phyloP scores from a whole-genome alignment of 2,888 invertebrate species.

The Polymixis flavicincta region DNA sequence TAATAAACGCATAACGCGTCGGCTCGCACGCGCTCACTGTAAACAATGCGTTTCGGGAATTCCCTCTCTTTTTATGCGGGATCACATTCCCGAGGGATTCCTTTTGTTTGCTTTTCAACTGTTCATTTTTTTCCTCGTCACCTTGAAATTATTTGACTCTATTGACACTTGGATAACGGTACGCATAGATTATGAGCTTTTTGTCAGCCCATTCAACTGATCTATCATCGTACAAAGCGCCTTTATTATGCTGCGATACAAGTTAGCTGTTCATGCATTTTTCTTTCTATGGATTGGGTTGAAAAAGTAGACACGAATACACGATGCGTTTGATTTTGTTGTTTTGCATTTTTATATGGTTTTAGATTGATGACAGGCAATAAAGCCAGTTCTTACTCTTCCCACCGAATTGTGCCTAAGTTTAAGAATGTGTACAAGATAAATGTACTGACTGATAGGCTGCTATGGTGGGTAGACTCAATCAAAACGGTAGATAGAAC shows the following conservation, averaged over 20 bases:
- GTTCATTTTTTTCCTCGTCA: conserved; percentile 81
- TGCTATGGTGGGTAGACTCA: neutral
- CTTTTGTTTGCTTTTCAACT: conserved; percentile 88
- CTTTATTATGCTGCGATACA: conserved; percentile 35
- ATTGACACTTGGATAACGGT: conserved; percentile 82
- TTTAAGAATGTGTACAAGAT: neutral
- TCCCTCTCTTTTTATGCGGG: conserved; percentile 87
- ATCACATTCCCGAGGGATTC: conserved; percentile 89
- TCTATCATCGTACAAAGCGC: conserved; percentile 52
- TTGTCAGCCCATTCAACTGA: conserved; percentile 66
- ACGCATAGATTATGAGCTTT: conserved; percentile 71
- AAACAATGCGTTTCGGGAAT: conserved; percentile 90
- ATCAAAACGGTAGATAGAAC: neutral
- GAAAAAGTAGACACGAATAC: conserved; percentile 5
- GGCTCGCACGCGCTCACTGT: conserved; percentile 80
- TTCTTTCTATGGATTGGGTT: conserved; percentile 18
- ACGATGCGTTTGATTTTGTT: conserved; percentile 15
- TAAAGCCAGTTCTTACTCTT: neutral
- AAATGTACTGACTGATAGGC: neutral
- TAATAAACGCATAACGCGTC: conserved; percentile 84
- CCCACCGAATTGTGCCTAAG: neutral
- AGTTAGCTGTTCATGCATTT: conserved; percentile 47
- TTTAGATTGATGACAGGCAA: neutral
- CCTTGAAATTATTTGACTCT: conserved; percentile 79
- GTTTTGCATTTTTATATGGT: conserved; percentile 16